Base-by-base conservation (phyloP, 2,888 invertebrate species). In the Crepidodera aurea region DNA sequence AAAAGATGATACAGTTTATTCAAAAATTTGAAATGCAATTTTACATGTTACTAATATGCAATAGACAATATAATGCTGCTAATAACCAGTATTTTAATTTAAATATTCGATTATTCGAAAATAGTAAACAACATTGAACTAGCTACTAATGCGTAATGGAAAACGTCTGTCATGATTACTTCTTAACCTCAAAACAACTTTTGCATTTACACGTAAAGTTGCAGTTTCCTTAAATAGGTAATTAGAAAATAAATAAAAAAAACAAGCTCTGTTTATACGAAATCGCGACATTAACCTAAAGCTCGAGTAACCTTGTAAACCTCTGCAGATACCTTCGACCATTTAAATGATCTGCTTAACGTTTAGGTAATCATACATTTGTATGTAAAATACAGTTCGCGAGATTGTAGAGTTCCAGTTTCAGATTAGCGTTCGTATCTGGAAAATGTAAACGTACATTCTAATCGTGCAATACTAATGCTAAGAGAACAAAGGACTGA, bases 331-430 rank as follows among this genome's bases (percentile, higher is more conserved):
- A 40, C 40, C 40, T 40, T 40, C 40, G 1, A 40, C n/a, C 40
- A 40, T 60, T 68, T 64, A 60, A 58, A 64, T 60, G 65, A 64
- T 68, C 68, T 63, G 62, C 65, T 69, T 54, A 59, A 34, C 65
- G 64, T 69, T 67, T 59, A 65, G n/a, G 70, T 70, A 70, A 70
- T 71, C 69, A 69, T 59, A 67, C 69, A 71, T 71, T 71, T 70
- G 67, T 70, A 70, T 71, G 71, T 71, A 68, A 70, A 72, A 70
- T 69, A 64, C 59, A 69, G 60, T 69, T 67, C 64, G 56, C 60
- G 67, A 64, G 69, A 69, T 70, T 69, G 64, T 66, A 50, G 68
- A 71, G 54, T 71, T 71, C 64, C 48, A 62, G 56, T 65, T 70
- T 29, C 22, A 64, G 60, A 64, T 64, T 64, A 60, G 40, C 40